Conservation (phyloP, 1,140 invertebrate genomes). For the Dendrolimus kikuchii region DNA sequence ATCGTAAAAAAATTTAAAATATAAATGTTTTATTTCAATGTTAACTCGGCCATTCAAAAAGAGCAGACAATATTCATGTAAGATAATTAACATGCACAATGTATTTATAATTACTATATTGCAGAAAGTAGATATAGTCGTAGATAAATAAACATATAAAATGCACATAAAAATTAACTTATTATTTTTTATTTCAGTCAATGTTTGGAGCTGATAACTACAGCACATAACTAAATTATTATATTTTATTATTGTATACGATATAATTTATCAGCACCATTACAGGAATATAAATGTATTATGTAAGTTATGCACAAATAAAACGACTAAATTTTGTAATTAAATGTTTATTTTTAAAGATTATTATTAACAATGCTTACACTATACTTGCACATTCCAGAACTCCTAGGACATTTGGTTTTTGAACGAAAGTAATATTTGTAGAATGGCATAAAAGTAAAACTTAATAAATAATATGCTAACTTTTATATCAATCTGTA, state of each 20-base stretch:
- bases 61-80: too few species aligned
- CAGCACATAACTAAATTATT: conserved; percentile 28
- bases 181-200: conserved; percentile 55
- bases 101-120: too few species aligned
- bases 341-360: conserved; percentile 28
- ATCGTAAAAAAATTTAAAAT: too few species aligned
- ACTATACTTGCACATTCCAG: conserved; percentile 14
- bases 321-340: conserved; percentile 38
- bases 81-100: too few species aligned
- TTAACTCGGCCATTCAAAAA: too few species aligned
- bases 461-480: too few species aligned
- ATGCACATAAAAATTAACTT: conserved; percentile 9
- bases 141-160: conserved; percentile 13
- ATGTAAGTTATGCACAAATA: conserved; percentile 17
- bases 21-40: too few species aligned
- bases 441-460: too few species aligned
- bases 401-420: too few species aligned
- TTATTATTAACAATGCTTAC: conserved; percentile 42
- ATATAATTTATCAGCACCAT: conserved; percentile 7
- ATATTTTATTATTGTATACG: conserved; percentile 3
- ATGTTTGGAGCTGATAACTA: conserved; percentile 67
- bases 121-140: neutral
- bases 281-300: too few species aligned
- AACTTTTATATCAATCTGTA: too few species aligned
- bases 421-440: too few species aligned